phyloP scores from a whole-genome alignment of 2,888 invertebrate genomes.

The Morpho achilles region DNA sequence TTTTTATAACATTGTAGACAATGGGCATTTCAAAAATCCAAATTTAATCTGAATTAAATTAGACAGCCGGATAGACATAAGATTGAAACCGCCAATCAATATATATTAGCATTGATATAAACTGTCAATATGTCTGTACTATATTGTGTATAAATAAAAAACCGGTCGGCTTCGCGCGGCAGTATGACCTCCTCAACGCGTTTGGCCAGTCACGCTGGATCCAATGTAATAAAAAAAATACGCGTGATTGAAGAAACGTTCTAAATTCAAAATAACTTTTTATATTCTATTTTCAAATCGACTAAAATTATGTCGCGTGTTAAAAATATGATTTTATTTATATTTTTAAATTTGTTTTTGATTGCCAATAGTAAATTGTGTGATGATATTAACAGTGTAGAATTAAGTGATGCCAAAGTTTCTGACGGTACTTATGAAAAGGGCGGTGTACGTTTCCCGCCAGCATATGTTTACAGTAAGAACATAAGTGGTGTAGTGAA shows the following conservation, averaged over 20 bases:
- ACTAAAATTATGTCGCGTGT: too few relatives aligned
- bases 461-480: slow-evolving; percentile 42
- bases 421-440: slow-evolving; percentile 38
- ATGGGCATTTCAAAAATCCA: too few relatives aligned
- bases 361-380: slow-evolving; percentile 41
- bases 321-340: slow-evolving; percentile 27
- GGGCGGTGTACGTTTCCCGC: slow-evolving; percentile 42
- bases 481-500: slow-evolving; percentile 41
- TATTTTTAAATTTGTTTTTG: slow-evolving; percentile 31
- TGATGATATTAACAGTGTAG: slow-evolving; percentile 41
- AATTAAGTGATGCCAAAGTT: slow-evolving; percentile 38
- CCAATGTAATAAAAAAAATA: slow-evolving; percentile 12
- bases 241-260: slow-evolving; percentile 1
- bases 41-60: too few relatives aligned
- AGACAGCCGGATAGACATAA: neutral
- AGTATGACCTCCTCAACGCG: slow-evolving; percentile 5
- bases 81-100: slow-evolving; percentile 7
- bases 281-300: too few relatives aligned
- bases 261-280: slow-evolving; percentile 19
- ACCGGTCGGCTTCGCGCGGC: neutral
- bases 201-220: slow-evolving; percentile 6
- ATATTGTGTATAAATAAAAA: slow-evolving; percentile 11
- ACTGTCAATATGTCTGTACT: neutral
- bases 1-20: too few relatives aligned
- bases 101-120: neutral